Conservation (phyloP, 2,113 vertebrate species). For the Petrocephalus microphthalmus region DNA sequence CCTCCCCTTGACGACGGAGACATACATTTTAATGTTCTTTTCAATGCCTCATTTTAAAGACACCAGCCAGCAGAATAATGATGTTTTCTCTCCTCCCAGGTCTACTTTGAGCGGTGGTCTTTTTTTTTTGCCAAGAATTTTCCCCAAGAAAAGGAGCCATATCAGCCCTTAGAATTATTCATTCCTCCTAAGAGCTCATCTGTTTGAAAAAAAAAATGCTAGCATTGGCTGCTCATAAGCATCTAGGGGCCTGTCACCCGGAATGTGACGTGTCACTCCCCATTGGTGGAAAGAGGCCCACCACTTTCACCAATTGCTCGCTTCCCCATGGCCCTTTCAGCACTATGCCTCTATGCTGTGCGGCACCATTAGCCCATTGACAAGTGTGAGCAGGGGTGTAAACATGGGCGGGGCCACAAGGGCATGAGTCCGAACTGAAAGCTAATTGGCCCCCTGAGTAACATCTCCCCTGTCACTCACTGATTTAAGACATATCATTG, state of each 20-base stretch:
- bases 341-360: not conserved
- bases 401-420: not conserved
- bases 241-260: not conserved
- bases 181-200: conserved; percentile 1
- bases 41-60: conserved; percentile 3
- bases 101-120: not conserved
- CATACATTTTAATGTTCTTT: conserved; percentile 23
- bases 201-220: not conserved
- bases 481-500: not conserved
- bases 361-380: conserved; percentile 24
- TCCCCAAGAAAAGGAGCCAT: not conserved
- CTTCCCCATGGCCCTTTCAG: not conserved
- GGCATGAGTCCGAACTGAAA: not conserved
- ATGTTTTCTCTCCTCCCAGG: not conserved
- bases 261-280: not conserved
- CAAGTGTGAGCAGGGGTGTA: conserved; percentile 25
- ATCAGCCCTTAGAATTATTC: not conserved
- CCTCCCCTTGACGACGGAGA: not conserved
- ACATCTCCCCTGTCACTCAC: not conserved
- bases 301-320: not conserved
- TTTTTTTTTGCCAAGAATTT: conserved; percentile 6
- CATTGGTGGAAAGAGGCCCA: not conserved
- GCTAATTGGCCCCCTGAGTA: not conserved
- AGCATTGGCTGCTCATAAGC: not conserved
- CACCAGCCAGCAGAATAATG: not conserved